phyloP scores from a whole-genome alignment of 2,797 vertebrate species.

The Eremophila alpestris region DNA sequence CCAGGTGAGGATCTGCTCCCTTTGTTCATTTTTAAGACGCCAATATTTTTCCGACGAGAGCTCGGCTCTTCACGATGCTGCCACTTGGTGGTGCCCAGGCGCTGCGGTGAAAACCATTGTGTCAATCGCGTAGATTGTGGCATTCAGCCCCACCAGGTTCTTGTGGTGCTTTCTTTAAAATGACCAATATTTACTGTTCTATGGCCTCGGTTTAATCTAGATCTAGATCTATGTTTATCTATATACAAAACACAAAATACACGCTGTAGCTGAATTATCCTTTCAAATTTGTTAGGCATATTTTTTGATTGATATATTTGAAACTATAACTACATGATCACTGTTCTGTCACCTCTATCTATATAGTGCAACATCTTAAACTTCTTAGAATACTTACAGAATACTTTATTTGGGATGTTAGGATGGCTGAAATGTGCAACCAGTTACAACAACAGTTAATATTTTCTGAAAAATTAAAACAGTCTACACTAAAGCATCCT shows the following conservation, averaged over 20 bases:
- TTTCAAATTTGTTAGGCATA: neutral
- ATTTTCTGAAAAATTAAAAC: neutral
- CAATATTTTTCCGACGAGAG: neutral
- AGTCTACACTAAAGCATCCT: neutral
- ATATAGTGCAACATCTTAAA: neutral
- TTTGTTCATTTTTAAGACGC: neutral
- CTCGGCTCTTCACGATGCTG: neutral
- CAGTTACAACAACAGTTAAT: neutral
- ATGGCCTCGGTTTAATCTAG: neutral
- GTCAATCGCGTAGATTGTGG: accelerated
- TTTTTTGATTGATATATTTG: neutral
- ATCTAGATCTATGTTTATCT: no score
- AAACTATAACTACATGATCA: neutral
- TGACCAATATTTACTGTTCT: neutral
- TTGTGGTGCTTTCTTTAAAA: neutral
- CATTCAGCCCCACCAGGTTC: neutral
- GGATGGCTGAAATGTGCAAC: neutral
- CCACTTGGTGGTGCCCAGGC: slow-evolving; percentile 45
- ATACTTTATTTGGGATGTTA: neutral
- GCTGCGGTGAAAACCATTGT: neutral
- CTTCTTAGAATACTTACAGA: neutral
- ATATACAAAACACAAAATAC: neutral
- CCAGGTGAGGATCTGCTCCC: neutral
- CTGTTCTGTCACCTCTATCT: neutral
- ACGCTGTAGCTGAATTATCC: neutral